Evolutionary conservation across 1,140 invertebrate genomes (phyloP), one percentile per base, ranked within the genome.

Genomic region (Onthophagus taurus): DNA sequence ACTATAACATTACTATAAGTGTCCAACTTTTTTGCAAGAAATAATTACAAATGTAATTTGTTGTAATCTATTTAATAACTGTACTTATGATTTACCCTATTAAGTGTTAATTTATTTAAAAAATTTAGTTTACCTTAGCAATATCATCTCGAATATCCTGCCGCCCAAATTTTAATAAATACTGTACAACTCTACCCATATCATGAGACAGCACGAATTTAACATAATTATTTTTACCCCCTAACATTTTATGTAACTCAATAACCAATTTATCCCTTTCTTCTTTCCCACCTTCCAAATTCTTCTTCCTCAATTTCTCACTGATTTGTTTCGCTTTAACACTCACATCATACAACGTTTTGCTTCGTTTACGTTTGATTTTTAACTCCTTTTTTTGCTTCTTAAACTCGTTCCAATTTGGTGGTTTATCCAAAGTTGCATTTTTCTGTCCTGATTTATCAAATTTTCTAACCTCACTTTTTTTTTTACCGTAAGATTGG

Each of bases 121-220:
- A n/a, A n/a, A n/a, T n/a, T n/a, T n/a, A n/a, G n/a, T n/a, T 53
- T 54, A 69, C 63, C 44, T 71, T 70, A 36, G 84, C 78, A 12
- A 95, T 71, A 38, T 74, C 69, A 33, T 75, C 67, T n/a, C 78
- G 75, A 21, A 91, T 75, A 13, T 81, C 69, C 11, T 72, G 65
- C 0, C 74, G 65, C 3, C 81, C 78, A 61, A 80, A 76, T 58
- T 88, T 89, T 1, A 95, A 64, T 33, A 95, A 66, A 61, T 85
- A 90, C 63, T 97, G 89, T 38, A 96, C 75, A 1, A 96, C 83
- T 58, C 92, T 69, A 0, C 86, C 85, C 21, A 87, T 81, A 57
- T 95, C 91, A 66, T 96, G 92, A 1, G 86, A 78, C 50, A 83
- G 76, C 3, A 89, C 79, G 48, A 93, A 72, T 65, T 81, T 77